Evolutionary conservation across 2,113 vertebrate genomes (phyloP).

Genomic region (Caloenas nicobarica): DNA sequence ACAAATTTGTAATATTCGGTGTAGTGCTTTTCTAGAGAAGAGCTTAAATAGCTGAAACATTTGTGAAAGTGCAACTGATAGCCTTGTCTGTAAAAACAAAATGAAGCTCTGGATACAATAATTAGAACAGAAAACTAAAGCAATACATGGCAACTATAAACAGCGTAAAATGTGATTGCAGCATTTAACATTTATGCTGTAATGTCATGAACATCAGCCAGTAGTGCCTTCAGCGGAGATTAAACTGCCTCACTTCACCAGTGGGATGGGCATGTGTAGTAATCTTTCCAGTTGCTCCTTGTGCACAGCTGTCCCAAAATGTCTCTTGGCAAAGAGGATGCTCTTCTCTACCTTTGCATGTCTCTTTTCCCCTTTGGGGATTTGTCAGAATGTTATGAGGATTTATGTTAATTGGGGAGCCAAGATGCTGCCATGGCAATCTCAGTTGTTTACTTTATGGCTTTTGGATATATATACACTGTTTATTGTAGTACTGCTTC

Average conservation of each 20-base stretch:
- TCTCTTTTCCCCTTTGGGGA: background rate
- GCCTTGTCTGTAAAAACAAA: background rate
- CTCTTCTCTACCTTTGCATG: background rate
- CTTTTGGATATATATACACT: background rate
- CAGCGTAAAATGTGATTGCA: constrained; percentile 8
- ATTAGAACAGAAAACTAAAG: background rate
- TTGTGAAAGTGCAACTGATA: background rate
- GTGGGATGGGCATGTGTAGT: background rate
- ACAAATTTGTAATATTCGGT: background rate
- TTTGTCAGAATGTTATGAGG: background rate
- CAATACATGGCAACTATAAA: background rate
- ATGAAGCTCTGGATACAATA: background rate
- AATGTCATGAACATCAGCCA: constrained; percentile 2
- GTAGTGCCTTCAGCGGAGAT: background rate
- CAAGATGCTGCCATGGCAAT: background rate
- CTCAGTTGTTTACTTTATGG: background rate
- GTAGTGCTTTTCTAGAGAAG: background rate
- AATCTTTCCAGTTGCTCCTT: background rate
- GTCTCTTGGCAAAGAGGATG: background rate
- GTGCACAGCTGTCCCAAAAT: constrained; percentile 4
- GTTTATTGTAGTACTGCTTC: background rate
- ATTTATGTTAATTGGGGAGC: background rate
- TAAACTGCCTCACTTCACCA: background rate
- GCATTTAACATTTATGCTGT: constrained; percentile 33
- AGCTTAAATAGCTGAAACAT: background rate